Evolutionary conservation across 2,888 invertebrate genomes (phyloP), one percentile per base, ranked within the genome.

Genomic region (Antitype chi): DNA sequence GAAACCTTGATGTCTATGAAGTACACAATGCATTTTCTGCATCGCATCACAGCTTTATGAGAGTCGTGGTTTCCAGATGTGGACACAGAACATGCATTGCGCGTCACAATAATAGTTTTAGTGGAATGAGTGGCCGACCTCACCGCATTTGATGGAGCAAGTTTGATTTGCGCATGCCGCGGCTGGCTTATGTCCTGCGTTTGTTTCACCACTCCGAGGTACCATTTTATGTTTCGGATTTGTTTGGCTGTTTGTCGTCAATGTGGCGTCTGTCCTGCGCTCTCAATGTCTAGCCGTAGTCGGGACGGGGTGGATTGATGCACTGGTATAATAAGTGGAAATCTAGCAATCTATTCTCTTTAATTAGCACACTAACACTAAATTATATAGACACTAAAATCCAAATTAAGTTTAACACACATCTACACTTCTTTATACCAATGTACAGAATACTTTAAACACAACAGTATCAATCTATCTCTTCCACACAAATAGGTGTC

Each of bases 111-210:
- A 90, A 90, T 95, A 96, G 95, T 94, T 93, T 94, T 96, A 96
- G 96, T 96, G 95, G 96, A 96, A 96, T 96, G 96, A 95, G 96
- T 95, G 96, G 93, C 96, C 96, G 96, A 96, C 95, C 88, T 95
- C 96, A 96, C 96, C 95, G 96, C 96, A 96, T 96, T 96, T 90
- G 94, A 94, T 96, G 96, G 96, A 95, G 94, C 95, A 94, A 95
- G 92, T 96, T 93, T 96, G 93, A 93, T 96, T 96, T 96, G 96
- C 96, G 96, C 96, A 96, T 96, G 96, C 93, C 94, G 94, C 93
- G 93, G 94, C 95, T 95, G 95, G 94, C 94, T 96, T 95, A 92
- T 96, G 94, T 96, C 94, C 95, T 93, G 94, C 95, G 96, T 94
- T 95, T 95, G 93, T 93, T 91, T 91, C 94, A 94, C 95, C 94